Conservation (phyloP, 2,113 vertebrate species). For the Eleginops maclovinus region DNA sequence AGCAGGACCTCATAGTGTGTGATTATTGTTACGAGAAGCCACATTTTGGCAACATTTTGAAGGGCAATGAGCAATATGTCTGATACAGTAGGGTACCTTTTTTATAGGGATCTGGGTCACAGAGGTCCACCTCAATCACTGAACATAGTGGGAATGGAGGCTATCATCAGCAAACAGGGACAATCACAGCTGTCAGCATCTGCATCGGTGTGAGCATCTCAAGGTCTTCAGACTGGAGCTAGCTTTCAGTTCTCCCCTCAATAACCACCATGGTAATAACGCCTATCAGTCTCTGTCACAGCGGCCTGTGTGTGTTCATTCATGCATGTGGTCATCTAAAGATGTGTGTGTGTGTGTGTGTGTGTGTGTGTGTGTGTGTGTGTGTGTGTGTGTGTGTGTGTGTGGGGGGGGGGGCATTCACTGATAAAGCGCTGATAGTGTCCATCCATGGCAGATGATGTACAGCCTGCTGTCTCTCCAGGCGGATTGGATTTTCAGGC, state of each 20-base stretch:
- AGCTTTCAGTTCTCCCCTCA: constrained; percentile 46
- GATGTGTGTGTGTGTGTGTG: constrained; percentile 17
- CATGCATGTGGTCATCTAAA: constrained; percentile 73
- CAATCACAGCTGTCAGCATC: constrained; percentile 46
- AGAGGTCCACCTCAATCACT: constrained; percentile 1
- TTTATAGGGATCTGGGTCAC: background rate
- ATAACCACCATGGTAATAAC: constrained; percentile 73
- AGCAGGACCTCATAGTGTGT: too few relatives aligned
- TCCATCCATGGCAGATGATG: constrained; percentile 85
- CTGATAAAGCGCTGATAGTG: constrained; percentile 85
- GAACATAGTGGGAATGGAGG: background rate
- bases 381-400: constrained; percentile 42
- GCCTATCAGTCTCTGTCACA: constrained; percentile 79
- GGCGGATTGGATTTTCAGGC: constrained; percentile 88
- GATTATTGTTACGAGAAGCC: too few relatives aligned
- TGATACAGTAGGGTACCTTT: background rate
- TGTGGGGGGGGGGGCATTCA: constrained; percentile 54
- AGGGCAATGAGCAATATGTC: background rate
- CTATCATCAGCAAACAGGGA: constrained; percentile 36
- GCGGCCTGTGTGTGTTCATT: constrained; percentile 59
- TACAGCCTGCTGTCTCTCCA: constrained; percentile 84
- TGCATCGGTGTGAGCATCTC: constrained; percentile 42
- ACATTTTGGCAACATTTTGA: too few relatives aligned
- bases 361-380: constrained; percentile 37
- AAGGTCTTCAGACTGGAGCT: constrained; percentile 56